Percentiles rank a stretch among this genome's conserved stretches.
phyloP scores from a whole-genome alignment of 2,888 invertebrate species.

The Drosophila anceps region DNA sequence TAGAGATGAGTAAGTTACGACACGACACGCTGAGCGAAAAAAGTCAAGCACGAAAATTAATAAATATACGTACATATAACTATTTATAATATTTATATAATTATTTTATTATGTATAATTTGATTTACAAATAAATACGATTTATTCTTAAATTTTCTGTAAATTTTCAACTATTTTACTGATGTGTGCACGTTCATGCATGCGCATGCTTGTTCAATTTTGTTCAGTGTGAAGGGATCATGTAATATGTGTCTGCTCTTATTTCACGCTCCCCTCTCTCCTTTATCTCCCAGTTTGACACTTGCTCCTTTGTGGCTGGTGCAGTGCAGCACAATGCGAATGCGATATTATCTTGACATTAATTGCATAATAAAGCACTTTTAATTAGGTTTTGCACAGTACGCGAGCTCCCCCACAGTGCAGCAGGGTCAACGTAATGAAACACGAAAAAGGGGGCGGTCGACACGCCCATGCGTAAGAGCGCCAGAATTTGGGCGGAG shows the following conservation, averaged over 20 bases:
- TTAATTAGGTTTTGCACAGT: constrained; percentile 73
- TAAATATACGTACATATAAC: neutral
- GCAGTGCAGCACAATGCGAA: constrained; percentile 47
- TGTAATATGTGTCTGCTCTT: neutral
- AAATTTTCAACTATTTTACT: neutral
- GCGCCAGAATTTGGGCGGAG: neutral
- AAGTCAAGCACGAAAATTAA: neutral
- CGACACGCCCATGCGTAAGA: constrained; percentile 28
- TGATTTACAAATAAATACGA: neutral
- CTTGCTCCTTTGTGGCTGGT: constrained; percentile 24
- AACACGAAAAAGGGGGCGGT: neutral
- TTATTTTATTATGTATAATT: neutral
- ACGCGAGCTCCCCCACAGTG: constrained; percentile 18
- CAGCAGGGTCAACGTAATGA: constrained; percentile 22
- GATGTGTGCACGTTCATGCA: neutral
- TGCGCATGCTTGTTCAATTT: neutral
- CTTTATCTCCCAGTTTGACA: neutral
- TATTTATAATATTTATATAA: neutral
- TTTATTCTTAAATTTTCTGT: neutral
- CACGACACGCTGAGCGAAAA: neutral
- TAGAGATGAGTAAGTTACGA: neutral
- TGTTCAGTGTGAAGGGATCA: neutral
- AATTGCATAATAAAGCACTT: constrained; percentile 81
- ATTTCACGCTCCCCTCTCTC: neutral
- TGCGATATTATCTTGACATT: constrained; percentile 76